Evolutionary conservation across 2,888 invertebrate genomes (phyloP), one percentile per base, ranked within the genome.

Genomic region (Metellina segmentata): DNA sequence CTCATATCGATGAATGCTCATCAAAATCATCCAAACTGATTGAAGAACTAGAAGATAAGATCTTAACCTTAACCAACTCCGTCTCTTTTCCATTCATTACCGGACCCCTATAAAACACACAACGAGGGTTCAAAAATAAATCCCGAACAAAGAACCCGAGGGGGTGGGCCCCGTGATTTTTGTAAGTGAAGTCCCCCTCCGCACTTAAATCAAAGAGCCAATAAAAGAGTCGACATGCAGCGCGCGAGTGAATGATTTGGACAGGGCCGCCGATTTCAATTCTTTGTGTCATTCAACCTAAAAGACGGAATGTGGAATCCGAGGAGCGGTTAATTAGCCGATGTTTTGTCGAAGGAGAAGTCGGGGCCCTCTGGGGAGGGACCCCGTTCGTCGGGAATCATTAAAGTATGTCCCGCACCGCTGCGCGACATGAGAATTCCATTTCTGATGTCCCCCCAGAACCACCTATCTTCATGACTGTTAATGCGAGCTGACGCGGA

Each of bases 401-500:
- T 91, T 91, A 91, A 91, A 91, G 82, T 72, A 72, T 91, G 91
- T 87, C 91, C 91, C 83, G 82, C 70, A 61, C 72, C 86, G 81
- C 52, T 61, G 71, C 85, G 53, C 85, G 81, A 92, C 92, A 92
- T 72, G 92, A 78, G 86, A 92, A 92, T 86, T 81, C 92, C 92
- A 92, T 92, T 92, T 92, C 89, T 89, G 81, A 77, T 71, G 77
- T 92, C 92, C 92, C 92, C 19, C 74, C 74, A 92, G 92, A 92
- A 81, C 77, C 89, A 92, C 92, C 89, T 51, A 92, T 92, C 92
- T 92, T 92, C 92, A 92, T 92, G 92, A 92, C 89, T 92, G 92
- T 82, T 92, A 92, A 92, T 92, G 89, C 49, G 52, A 70, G 61
- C 78, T 92, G 92, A 92, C 92, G 92, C 75, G 71, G 51, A 74